Base-by-base conservation (phyloP, 2,113 vertebrate species). In the Sinocyclocheilus anophthalmus region DNA sequence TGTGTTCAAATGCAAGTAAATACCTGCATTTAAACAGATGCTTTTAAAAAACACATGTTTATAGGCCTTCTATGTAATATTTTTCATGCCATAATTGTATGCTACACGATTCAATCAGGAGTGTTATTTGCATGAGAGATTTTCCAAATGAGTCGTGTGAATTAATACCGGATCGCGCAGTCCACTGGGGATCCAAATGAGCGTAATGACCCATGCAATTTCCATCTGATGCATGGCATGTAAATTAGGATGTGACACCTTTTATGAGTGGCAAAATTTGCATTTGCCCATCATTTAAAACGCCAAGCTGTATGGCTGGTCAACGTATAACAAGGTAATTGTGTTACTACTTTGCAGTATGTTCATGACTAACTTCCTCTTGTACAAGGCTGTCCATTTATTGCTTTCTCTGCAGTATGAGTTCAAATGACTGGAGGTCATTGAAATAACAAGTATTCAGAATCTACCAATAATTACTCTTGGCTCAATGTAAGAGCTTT, bases 171-270 rank as follows among this genome's bases (percentile, higher is more conserved):
- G 45, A 69, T 70, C 6, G 45, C 20, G 65, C 16, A 67, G 48
- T 82, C 26, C 63, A 33, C 65, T 33, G 24, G 63, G 80, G 65
- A 82, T 69, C 48, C 26, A 53, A 82, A 82, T 53, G 63, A 70
- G 45, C 45, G 45, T 70, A 82, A 70, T 53, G 81, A 82, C 26
- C 81, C 63, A 1, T 82, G 45, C 63, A 55, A 37, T 82, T 53
- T 50, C 42, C 63, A 82, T 82, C 81, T 82, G 81, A 82, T 70
- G 81, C 81, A 70, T 37, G 42, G 42, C 63, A 82, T 82, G 81
- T 70, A 70, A 82, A 82, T 82, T 53, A 70, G 63, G 18, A 53
- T 82, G 63, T 70, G 81, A 82, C 63, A 82, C 80, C 63, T 82
- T 82, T 69, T 70, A n/a, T 69, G 33, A 82, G 63, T 82, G 81